phyloP scores from a whole-genome alignment of 2,888 invertebrate species.

The Drosophila demipolita region DNA sequence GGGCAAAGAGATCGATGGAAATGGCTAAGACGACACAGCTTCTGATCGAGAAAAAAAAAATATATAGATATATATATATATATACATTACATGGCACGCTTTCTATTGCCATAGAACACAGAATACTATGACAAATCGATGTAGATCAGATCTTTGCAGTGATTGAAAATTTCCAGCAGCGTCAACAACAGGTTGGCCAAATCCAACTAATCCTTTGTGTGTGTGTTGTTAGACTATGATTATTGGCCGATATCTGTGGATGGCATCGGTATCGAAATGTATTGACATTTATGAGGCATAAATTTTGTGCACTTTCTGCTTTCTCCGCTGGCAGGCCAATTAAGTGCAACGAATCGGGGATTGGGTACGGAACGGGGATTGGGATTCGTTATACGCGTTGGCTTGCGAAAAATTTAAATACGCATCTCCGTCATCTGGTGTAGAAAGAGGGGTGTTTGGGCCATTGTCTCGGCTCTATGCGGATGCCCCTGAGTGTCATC shows the following conservation, averaged over 20 bases:
- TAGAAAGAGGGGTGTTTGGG: conserved; percentile 52
- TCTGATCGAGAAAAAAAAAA: neutral
- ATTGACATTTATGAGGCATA: conserved; percentile 77
- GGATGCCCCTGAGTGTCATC: conserved; percentile 77
- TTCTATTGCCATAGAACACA: neutral
- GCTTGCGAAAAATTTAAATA: conserved; percentile 74
- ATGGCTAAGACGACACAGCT: neutral
- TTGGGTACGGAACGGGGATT: neutral
- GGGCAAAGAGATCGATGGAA: neutral
- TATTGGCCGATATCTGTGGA: neutral
- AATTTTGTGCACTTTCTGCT: conserved; percentile 67
- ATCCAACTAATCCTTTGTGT: conserved; percentile 9
- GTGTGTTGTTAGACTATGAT: conserved; percentile 23
- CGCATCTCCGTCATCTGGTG: conserved; percentile 31
- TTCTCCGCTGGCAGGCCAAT: conserved; percentile 58
- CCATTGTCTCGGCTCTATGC: conserved; percentile 22
- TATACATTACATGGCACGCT: neutral
- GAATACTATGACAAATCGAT: conserved; percentile 21
- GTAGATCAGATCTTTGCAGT: neutral
- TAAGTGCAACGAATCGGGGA: conserved; percentile 73
- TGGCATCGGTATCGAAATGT: conserved; percentile 24
- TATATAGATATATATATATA: neutral
- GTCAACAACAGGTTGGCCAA: conserved; percentile 7
- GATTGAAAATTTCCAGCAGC: conserved; percentile 11
- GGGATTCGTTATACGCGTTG: conserved; percentile 63